phyloP scores from a whole-genome alignment of 2,888 invertebrate species.

The Epinotia bilunana region DNA sequence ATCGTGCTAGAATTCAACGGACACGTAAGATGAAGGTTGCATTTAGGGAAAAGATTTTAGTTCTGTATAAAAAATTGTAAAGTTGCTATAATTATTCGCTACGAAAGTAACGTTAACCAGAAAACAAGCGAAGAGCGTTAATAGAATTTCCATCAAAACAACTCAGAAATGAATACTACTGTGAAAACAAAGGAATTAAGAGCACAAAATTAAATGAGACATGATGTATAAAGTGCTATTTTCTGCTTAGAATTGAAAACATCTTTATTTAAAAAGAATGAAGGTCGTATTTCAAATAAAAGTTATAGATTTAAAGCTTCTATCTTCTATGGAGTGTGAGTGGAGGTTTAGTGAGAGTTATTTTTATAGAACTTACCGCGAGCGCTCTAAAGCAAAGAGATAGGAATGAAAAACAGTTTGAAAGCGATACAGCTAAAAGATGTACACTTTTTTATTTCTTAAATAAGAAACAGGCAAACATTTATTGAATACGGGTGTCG shows the following conservation, averaged over 20 bases:
- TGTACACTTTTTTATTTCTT: too few species aligned
- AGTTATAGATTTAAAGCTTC: constrained; percentile 2
- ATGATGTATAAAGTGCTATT: neutral
- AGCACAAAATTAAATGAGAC: neutral
- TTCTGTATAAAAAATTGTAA: too few species aligned
- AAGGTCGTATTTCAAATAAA: neutral
- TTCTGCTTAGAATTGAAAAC: neutral
- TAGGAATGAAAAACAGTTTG: too few species aligned
- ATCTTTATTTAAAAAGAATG: neutral
- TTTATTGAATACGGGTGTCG: too few species aligned
- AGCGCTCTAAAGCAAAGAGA: neutral
- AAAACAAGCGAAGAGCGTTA: too few species aligned
- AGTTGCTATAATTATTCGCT: too few species aligned
- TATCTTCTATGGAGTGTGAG: neutral
- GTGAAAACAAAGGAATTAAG: neutral
- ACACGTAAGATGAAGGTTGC: too few species aligned
- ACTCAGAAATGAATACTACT: neutral
- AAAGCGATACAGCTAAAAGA: too few species aligned
- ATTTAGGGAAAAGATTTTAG: too few species aligned
- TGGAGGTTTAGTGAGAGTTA: constrained; percentile 7
- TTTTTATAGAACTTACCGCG: constrained; percentile 13
- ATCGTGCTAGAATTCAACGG: too few species aligned
- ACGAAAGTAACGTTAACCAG: too few species aligned
- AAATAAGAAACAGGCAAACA: too few species aligned
- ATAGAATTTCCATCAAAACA: neutral